phyloP scores from a whole-genome alignment of 2,797 vertebrate species.

The Huso huso region DNA sequence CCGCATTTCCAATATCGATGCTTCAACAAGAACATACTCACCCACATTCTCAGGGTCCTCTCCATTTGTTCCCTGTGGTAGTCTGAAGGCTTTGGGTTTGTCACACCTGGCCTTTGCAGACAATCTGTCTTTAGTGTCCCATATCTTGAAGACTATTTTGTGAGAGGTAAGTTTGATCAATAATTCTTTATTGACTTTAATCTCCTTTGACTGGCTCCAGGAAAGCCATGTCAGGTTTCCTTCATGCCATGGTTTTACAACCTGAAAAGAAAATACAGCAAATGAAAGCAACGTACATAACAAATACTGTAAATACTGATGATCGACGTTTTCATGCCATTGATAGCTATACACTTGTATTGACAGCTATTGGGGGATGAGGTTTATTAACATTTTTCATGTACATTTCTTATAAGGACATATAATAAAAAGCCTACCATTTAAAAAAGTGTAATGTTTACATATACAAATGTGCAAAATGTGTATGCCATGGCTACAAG shows the following conservation, averaged over 20 bases:
- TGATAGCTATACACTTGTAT: no score
- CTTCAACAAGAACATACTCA: background rate
- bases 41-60: constrained; percentile 29
- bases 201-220: constrained; percentile 55
- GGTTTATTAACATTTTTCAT: no score
- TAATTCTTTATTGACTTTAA: constrained; percentile 54
- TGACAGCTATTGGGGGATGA: no score
- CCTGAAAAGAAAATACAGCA: constrained; percentile 36
- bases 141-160: constrained; percentile 59
- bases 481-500: no score
- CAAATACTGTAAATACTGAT: no score
- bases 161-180: constrained; percentile 60
- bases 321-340: no score
- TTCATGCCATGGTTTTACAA: constrained; percentile 62
- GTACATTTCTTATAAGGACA: no score
- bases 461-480: no score
- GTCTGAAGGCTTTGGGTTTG: constrained; percentile 31
- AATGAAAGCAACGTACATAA: no score
- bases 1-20: no score
- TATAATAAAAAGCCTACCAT: no score
- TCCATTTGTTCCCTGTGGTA: constrained; percentile 22
- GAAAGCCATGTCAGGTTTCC: constrained; percentile 62
- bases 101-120: constrained; percentile 46
- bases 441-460: no score
- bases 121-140: constrained; percentile 59